phyloP scores from a whole-genome alignment of 35 echinoderm and acorn worm species.

The Chiridota heheva region DNA sequence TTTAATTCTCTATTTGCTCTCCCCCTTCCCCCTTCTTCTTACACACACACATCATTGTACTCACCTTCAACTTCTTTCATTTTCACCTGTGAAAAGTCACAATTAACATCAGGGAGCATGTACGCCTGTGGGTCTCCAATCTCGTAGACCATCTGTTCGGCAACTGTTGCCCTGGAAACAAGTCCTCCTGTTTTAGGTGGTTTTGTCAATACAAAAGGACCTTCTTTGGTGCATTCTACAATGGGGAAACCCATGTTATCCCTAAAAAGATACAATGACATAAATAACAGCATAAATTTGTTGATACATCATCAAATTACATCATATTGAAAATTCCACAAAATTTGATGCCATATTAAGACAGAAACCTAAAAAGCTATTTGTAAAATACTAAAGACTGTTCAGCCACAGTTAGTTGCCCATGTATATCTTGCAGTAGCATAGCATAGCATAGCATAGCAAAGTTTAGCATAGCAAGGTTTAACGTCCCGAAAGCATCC shows the following conservation, averaged over 20 bases:
- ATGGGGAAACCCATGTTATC: conserved; percentile 98
- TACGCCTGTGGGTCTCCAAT: conserved; percentile 88
- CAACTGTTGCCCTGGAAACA: conserved; percentile 82
- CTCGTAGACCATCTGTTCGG: conserved; percentile 94
- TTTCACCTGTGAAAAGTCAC: conserved; percentile 93
- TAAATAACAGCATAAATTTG: not conserved
- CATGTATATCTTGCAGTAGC: too few species aligned
- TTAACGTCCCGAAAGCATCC: too few species aligned
- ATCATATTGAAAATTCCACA: not conserved
- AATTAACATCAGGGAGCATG: conserved; percentile 93
- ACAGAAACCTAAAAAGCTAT: not conserved
- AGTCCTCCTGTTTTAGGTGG: conserved; percentile 96
- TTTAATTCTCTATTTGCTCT: too few species aligned
- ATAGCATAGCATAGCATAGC: too few species aligned
- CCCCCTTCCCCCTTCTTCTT: too few species aligned
- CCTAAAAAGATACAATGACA: conserved; percentile 50
- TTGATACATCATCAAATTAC: not conserved
- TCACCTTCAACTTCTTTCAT: conserved; percentile 72
- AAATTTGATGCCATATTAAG: not conserved
- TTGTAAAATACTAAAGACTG: too few species aligned
- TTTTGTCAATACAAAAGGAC: conserved; percentile 81
- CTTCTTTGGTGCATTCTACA: conserved; percentile 71
- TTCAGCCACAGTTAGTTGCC: too few species aligned
- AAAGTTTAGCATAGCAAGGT: too few species aligned
- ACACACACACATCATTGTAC: too few species aligned